These are phyloP conservation scores for crab-eating macaque (Macaca fascicularis) DNA, from an alignment of 2,113 vertebrate species.

Conservation along the genomic window T2T-MFA8v1.1 NC_088379.1:134460001-134460500, in stretches of 20 bases:
- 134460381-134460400: conserved; percentile 55
- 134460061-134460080: not conserved
- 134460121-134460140: conserved; percentile 13
- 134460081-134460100: not conserved
- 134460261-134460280: conserved; percentile 18
- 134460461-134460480: conserved; percentile 69
- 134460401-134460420: conserved; percentile 49
- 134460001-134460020: not conserved
- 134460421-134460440: conserved; percentile 69
- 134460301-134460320: not conserved
- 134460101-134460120: not conserved
- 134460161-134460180: not conserved
- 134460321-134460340: conserved; percentile 62
- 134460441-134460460: conserved; percentile 66
- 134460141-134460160: not conserved
- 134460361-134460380: conserved; percentile 67
- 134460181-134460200: not conserved
- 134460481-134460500: not conserved
- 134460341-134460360: conserved; percentile 36
- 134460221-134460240: conserved; percentile 35
- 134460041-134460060: not conserved
- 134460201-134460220: conserved; percentile 23
- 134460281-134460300: not conserved
- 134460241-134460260: not conserved
- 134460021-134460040: not conserved